These are phyloP conservation scores for Astreopora myriophthalma DNA, from an alignment of 64 coral and sea anemone species.

Conservation along the genomic window DNA sequence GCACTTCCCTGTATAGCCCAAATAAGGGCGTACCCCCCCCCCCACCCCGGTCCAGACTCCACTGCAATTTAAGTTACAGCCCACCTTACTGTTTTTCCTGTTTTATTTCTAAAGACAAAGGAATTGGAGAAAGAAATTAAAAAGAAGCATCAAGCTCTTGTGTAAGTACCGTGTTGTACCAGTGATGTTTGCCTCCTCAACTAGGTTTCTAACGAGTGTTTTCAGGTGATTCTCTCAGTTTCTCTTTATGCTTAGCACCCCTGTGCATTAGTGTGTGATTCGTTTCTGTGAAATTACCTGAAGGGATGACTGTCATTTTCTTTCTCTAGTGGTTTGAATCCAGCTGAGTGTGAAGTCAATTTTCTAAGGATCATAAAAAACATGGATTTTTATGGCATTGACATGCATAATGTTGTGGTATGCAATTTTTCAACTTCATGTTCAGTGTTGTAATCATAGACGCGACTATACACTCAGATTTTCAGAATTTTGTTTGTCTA, in stretches of 20 bases:
- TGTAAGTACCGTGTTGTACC: constrained; percentile 58
- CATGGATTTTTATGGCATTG: constrained; percentile 93
- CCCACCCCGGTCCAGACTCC: too few relatives aligned
- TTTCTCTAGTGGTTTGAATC: constrained; percentile 81
- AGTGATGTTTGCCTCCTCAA: background rate
- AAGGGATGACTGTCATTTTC: background rate
- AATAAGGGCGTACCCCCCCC: too few relatives aligned
- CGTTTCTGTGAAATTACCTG: background rate
- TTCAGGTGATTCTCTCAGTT: too few relatives aligned
- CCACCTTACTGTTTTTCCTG: background rate
- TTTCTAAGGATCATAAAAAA: constrained; percentile 82
- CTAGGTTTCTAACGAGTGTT: background rate
- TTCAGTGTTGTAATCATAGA: too few relatives aligned
- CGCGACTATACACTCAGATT: too few relatives aligned
- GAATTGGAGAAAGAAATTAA: constrained; percentile 92
- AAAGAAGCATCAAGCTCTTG: constrained; percentile 81
- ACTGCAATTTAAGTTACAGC: too few relatives aligned
- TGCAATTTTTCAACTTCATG: background rate
- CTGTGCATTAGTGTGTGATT: too few relatives aligned
- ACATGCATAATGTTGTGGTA: constrained; percentile 86
- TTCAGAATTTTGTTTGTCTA: background rate
- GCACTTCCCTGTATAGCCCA: too few relatives aligned
- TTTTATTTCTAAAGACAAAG: constrained; percentile 63
- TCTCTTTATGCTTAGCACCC: too few relatives aligned
- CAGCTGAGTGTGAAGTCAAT: constrained; percentile 95